Evolutionary conservation across 2,113 vertebrate species (phyloP).

Genomic region (Aleadryas rufinucha): DNA sequence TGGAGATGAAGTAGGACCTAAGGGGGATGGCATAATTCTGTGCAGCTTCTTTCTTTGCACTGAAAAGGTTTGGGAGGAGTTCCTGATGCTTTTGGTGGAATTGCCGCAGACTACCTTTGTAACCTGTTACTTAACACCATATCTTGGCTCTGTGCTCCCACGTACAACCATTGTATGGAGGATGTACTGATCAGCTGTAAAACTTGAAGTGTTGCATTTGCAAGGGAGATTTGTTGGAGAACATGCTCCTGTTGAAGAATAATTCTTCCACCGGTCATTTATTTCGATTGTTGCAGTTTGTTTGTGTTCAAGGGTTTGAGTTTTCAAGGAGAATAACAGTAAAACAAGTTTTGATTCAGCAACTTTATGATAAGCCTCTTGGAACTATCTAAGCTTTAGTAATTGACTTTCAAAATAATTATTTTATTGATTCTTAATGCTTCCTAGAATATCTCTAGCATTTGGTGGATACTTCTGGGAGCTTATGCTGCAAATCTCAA

Average conservation of each 20-base stretch:
- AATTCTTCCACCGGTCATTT: neutral
- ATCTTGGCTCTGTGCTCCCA: neutral
- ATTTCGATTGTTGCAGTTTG: neutral
- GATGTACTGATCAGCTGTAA: neutral
- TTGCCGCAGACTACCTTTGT: neutral
- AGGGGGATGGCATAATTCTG: neutral
- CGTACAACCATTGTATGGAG: neutral
- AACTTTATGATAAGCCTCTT: neutral
- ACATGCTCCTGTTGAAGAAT: neutral
- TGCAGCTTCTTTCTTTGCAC: neutral
- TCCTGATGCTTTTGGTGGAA: neutral
- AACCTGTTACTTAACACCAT: neutral
- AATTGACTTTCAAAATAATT: neutral
- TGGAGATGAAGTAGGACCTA: neutral
- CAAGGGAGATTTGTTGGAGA: neutral
- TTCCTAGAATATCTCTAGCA: neutral
- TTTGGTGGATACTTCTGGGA: neutral
- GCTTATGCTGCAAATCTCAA: neutral
- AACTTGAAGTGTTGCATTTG: neutral
- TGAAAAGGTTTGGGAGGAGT: neutral
- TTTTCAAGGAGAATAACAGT: neutral
- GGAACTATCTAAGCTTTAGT: neutral
- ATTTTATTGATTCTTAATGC: neutral
- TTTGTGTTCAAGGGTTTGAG: neutral
- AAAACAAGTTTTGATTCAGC: neutral